phyloP scores from a whole-genome alignment of 92 coral and sea anemone genomes.

The Porites rus region DNA sequence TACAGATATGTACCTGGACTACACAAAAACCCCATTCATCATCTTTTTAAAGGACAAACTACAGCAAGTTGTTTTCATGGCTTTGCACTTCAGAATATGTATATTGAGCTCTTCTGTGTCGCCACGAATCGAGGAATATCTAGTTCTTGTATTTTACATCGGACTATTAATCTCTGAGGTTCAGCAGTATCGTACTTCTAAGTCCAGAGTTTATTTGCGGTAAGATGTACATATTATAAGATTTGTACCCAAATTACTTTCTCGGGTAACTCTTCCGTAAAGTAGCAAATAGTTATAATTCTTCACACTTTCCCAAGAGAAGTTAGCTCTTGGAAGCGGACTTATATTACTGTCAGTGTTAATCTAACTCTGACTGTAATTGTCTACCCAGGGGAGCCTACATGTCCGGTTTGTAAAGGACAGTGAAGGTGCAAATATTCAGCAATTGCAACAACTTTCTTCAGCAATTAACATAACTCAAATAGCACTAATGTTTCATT shows the following conservation, averaged over 20 bases:
- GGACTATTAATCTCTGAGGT: not conserved
- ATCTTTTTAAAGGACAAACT: not conserved
- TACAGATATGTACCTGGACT: not conserved
- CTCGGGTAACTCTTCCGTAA: not conserved
- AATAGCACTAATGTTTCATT: too few species aligned
- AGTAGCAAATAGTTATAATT: not conserved
- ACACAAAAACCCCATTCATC: not conserved
- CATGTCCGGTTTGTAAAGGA: too few species aligned
- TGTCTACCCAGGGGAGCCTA: too few species aligned
- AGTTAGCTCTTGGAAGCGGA: too few species aligned
- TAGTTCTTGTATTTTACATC: not conserved
- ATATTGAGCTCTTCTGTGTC: not conserved
- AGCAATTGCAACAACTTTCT: too few species aligned
- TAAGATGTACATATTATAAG: not conserved
- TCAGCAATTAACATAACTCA: too few species aligned
- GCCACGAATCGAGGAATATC: not conserved
- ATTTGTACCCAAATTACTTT: not conserved
- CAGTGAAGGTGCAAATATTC: too few species aligned
- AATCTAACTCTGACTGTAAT: too few species aligned
- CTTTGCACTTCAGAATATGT: not conserved
- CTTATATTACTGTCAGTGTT: too few species aligned
- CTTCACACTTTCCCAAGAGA: too few species aligned
- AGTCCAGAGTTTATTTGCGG: not conserved
- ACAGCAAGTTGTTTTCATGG: not conserved
- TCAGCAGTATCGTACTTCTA: not conserved